phyloP scores from a whole-genome alignment of 92 coral and sea anemone species.

The Porites lobata region DNA sequence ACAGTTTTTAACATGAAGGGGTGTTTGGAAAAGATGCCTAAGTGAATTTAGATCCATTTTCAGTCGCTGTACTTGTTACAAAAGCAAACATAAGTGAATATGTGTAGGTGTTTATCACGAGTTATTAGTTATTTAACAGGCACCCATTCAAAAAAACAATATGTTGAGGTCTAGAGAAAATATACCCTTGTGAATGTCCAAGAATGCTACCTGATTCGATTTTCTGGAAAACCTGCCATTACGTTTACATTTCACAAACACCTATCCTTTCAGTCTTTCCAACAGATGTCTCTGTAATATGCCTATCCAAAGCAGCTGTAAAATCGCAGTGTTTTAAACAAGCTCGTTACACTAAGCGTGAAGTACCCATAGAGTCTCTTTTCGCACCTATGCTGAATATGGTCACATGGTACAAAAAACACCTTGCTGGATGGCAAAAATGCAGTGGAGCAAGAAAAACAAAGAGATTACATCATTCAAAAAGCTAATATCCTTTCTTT shows the following conservation, averaged over 20 bases:
- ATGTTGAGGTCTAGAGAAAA: slow-evolving; percentile 9
- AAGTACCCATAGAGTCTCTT: slow-evolving; percentile 6
- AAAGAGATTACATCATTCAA: not conserved
- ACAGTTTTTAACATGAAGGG: not conserved
- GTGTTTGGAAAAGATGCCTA: slow-evolving; percentile 3
- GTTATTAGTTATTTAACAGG: not conserved
- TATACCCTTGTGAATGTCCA: slow-evolving; percentile 26
- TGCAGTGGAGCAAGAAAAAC: not conserved
- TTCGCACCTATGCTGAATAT: not conserved
- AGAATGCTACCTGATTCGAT: slow-evolving; percentile 21
- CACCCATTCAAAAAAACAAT: not conserved
- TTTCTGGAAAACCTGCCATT: slow-evolving; percentile 21
- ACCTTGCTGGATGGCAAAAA: slow-evolving; percentile 3
- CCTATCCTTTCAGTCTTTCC: slow-evolving; percentile 18
- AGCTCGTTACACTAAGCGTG: no score
- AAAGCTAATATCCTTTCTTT: slow-evolving; percentile 4
- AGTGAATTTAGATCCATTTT: slow-evolving; percentile 8
- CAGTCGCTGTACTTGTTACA: slow-evolving; percentile 23
- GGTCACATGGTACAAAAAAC: not conserved
- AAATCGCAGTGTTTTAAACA: not conserved
- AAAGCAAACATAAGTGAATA: slow-evolving; percentile 21
- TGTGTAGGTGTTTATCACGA: not conserved
- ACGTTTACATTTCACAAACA: slow-evolving; percentile 3
- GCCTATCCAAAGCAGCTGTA: slow-evolving; percentile 7
- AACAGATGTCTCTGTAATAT: slow-evolving; percentile 5